Percentiles rank a stretch among this genome's conserved stretches.
phyloP scores from a whole-genome alignment of 2,888 invertebrate genomes.

The Apamea anceps region DNA sequence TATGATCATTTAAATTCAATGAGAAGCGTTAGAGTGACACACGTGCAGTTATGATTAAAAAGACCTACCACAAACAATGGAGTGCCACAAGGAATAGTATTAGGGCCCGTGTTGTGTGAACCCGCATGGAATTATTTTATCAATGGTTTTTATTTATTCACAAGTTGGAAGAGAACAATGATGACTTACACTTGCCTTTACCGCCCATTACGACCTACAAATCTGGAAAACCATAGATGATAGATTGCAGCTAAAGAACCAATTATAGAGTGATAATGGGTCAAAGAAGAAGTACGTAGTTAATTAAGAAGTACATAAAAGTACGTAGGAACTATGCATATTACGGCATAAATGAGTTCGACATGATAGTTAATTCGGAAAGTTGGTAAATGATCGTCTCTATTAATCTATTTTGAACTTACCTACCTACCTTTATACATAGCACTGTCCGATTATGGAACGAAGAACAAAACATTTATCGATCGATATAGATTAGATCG shows the following conservation, averaged over 20 bases:
- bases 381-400: background rate
- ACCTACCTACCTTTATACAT: background rate
- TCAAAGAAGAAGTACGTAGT: background rate
- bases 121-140: conserved; percentile 3
- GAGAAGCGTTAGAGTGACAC: conserved; percentile 50
- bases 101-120: conserved; percentile 20
- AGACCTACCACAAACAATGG: conserved; percentile 61
- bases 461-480: conserved; percentile 22
- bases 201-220: background rate
- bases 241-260: background rate
- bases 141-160: background rate
- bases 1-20: conserved; percentile 62
- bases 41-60: conserved; percentile 63
- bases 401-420: background rate
- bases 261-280: background rate
- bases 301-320: background rate
- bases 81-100: conserved; percentile 48
- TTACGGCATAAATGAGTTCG: background rate
- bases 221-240: background rate
- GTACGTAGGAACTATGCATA: background rate
- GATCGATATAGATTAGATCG: conserved; percentile 16
- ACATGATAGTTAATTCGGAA: background rate
- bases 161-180: background rate
- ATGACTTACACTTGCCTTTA: background rate
- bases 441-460: background rate